Conservation (phyloP, 2,888 invertebrate genomes). For the Dinocampus coccinellae region DNA sequence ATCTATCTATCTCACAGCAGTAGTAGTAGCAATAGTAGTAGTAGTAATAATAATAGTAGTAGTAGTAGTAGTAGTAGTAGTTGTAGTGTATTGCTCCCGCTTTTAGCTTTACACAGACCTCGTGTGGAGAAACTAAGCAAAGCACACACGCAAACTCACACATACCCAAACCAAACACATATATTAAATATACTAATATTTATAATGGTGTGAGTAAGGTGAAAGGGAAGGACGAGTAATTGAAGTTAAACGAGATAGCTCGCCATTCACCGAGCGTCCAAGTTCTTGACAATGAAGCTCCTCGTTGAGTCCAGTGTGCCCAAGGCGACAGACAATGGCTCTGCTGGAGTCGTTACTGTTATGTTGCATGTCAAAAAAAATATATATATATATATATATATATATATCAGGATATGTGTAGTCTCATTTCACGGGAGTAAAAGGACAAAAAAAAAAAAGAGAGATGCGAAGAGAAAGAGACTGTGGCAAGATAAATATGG, state of each 20-base stretch:
- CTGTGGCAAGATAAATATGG: too few relatives aligned
- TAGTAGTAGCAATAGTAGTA: too few relatives aligned
- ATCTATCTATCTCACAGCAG: too few relatives aligned
- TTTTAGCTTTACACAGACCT: neutral
- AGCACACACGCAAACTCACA: slow-evolving; percentile 14
- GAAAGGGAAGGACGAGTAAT: slow-evolving; percentile 60
- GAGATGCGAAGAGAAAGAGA: slow-evolving; percentile 12
- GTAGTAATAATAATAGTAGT: too few relatives aligned
- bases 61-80: too few relatives aligned
- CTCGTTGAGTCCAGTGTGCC: slow-evolving; percentile 47
- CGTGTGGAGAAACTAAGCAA: slow-evolving; percentile 12
- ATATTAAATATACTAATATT: slow-evolving; percentile 1
- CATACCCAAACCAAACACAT: slow-evolving; percentile 13
- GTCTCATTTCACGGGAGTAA: slow-evolving; percentile 15
- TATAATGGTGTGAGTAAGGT: slow-evolving; percentile 43
- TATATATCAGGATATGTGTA: slow-evolving; percentile 22
- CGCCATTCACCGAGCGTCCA: slow-evolving; percentile 54
- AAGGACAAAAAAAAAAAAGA: slow-evolving; percentile 21
- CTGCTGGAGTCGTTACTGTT: slow-evolving; percentile 50
- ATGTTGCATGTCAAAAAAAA: slow-evolving; percentile 17
- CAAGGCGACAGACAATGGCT: slow-evolving; percentile 58
- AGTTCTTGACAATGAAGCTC: slow-evolving; percentile 58
- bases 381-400: slow-evolving; percentile 12
- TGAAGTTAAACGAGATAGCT: slow-evolving; percentile 64
- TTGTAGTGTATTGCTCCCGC: neutral